Conservation (phyloP, 1,140 invertebrate genomes). For the Probaryconus sp. region DNA sequence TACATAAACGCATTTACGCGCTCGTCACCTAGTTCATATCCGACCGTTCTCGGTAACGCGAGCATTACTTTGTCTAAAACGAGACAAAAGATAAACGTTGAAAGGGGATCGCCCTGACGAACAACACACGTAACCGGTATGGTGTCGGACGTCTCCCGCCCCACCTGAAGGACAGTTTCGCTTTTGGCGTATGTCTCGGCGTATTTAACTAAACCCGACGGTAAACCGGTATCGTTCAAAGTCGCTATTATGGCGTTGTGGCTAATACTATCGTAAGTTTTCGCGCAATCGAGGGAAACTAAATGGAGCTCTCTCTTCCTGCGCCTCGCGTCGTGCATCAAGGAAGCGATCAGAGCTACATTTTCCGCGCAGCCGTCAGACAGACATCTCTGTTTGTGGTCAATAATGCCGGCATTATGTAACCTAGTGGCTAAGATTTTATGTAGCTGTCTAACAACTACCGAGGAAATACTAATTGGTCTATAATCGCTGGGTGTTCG, state of each 20-base stretch:
- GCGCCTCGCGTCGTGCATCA: neutral
- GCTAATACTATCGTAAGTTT: constrained; percentile 71
- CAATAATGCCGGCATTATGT: neutral
- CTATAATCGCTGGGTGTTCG: neutral
- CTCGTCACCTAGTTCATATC: constrained; percentile 53
- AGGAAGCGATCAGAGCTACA: neutral
- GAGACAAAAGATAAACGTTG: constrained; percentile 48
- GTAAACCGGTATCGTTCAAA: neutral
- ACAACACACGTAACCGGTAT: constrained; percentile 33
- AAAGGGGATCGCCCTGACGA: constrained; percentile 63
- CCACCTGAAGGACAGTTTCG: constrained; percentile 11
- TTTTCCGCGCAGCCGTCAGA: neutral
- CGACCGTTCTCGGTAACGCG: constrained; percentile 48
- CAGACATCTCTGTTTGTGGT: neutral
- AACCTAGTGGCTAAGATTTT: neutral
- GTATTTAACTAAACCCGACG: neutral
- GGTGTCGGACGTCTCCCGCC: neutral
- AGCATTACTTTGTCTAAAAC: constrained; percentile 30
- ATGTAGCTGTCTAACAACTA: neutral
- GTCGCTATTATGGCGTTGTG: constrained; percentile 51
- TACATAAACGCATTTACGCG: constrained; percentile 63
- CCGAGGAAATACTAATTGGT: neutral
- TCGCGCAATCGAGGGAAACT: constrained; percentile 56
- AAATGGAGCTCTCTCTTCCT: constrained; percentile 7
- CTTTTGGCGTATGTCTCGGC: neutral